Conservation (phyloP, 1,140 invertebrate genomes). For the Diuraphis noxia region DNA sequence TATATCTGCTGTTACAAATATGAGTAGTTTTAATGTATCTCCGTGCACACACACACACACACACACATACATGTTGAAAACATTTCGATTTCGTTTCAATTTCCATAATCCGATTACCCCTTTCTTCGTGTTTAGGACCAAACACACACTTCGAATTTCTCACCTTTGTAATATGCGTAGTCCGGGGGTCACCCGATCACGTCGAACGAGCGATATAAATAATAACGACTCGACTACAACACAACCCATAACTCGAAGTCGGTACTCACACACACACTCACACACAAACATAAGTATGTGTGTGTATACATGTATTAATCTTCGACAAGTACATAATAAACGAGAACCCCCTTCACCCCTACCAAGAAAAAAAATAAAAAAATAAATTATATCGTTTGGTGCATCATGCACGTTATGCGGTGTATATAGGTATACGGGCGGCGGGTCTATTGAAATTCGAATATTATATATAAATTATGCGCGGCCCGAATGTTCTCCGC, state of each 20-base stretch:
- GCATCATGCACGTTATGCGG: too few relatives aligned
- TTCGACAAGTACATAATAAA: not conserved
- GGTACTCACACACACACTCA: too few relatives aligned
- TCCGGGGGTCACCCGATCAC: not conserved
- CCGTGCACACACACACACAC: too few relatives aligned
- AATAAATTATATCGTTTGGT: not conserved
- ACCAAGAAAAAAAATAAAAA: not conserved
- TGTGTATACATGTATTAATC: not conserved
- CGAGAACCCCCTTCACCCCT: not conserved
- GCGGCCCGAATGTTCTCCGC: not conserved
- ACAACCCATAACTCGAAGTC: not conserved
- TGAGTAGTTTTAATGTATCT: not conserved
- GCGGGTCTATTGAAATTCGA: not conserved
- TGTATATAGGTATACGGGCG: not conserved
- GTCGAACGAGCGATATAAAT: not conserved
- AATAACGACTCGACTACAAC: slow-evolving; percentile 22
- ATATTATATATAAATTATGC: slow-evolving; percentile 27
- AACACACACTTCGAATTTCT: not conserved
- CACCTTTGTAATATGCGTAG: not conserved
- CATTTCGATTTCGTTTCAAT: slow-evolving; percentile 9
- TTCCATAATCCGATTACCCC: slow-evolving; percentile 30
- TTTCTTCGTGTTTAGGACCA: not conserved
- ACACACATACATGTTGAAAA: not conserved
- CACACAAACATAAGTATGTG: too few relatives aligned
- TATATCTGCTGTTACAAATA: not conserved